Evolutionary conservation across 2,797 vertebrate species (phyloP), one percentile per base, ranked within the genome.

Genomic region (Poliocrania exsul): DNA sequence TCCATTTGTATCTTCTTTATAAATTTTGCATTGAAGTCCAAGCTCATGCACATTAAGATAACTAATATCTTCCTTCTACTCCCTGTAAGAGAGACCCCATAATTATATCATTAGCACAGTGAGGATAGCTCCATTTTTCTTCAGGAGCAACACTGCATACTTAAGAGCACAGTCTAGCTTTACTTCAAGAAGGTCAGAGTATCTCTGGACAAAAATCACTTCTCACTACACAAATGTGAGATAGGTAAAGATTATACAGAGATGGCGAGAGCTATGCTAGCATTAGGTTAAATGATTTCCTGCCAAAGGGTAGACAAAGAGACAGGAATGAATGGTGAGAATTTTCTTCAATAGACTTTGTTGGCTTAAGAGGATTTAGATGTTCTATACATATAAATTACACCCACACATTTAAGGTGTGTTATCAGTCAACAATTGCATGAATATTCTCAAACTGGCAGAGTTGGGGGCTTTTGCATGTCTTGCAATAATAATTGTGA

Each of bases 41-140:
- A 93, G 85, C 82, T 93, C 80, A 71, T 66, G 69, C 35, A 83
- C 77, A 92, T 93, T 91, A 88, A 31, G 46, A 60, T 86, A 92
- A 91, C 69, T 91, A 88, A 93, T 93, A 79, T 83, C 77, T 86
- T 74, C 50, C 57, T 86, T 86, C 71, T 69, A 51, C 44, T 86
- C 58, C 58, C 37, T 83, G 81, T 61, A 80, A 83, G 75, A 92
- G 6, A 75, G 23, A 83, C 19, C 13, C 61, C 42, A 66, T 96
- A 95, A 96, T 94, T 91, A 89, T 19, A 91, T 73, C 84, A 94
- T 96, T 94, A 96, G 42, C 35, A 75, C 47, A 67, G 35, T 7
- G 33, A 82, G 37, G 46, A 47, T 4, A 73, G 54, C 13, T 86
- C 58, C 72, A 86, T 92, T 96, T 94, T 92, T 94, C 87, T 90